These are phyloP conservation scores for Prionailurus viverrinus DNA, from an alignment of 2,113 vertebrate genomes.

Conservation along the genomic window DNA sequence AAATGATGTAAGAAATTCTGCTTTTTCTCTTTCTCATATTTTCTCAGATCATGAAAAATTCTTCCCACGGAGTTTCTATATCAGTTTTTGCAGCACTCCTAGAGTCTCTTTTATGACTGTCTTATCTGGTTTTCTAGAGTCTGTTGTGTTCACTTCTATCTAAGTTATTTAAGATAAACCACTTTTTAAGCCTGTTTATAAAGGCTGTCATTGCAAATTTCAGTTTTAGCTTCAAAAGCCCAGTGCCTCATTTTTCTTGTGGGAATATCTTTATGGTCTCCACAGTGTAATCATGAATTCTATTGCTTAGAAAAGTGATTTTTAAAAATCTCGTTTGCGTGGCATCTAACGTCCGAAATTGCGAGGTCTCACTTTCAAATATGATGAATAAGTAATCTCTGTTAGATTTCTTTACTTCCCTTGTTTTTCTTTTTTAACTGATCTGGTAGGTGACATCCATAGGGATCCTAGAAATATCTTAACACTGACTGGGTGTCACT, in stretches of 20 bases:
- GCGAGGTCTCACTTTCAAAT: neutral
- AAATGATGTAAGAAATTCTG: neutral
- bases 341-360: neutral
- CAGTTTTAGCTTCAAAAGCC: neutral
- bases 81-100: neutral
- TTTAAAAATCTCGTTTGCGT: neutral
- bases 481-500: neutral
- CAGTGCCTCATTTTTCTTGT: neutral
- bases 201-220: neutral
- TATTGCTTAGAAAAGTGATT: neutral
- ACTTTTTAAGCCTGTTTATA: neutral
- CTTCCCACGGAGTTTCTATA: neutral
- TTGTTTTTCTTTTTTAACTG: neutral
- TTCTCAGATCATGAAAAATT: neutral
- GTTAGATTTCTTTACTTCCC: neutral
- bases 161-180: neutral
- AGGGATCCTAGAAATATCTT: neutral
- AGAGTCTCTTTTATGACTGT: neutral
- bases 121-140: neutral
- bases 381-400: neutral
- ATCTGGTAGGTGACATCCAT: neutral
- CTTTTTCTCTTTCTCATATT: neutral
- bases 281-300: neutral
- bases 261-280: neutral
- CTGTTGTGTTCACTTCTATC: neutral